phyloP scores from a whole-genome alignment of 2,113 vertebrate genomes.

The Passer montanus region DNA sequence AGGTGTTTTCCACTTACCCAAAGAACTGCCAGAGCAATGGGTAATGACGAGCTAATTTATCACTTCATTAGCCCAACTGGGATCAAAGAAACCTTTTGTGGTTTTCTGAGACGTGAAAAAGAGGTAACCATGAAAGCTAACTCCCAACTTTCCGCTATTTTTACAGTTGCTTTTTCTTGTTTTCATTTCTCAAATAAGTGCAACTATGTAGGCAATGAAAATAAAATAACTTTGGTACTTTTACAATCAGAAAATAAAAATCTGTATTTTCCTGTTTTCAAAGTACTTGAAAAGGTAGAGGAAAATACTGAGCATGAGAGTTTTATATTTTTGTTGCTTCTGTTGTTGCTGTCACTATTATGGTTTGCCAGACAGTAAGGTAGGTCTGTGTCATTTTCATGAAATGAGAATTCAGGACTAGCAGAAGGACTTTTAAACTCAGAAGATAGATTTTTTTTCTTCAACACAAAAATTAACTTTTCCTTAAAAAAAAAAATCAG shows the following conservation, averaged over 20 bases:
- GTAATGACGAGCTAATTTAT: constrained; percentile 22
- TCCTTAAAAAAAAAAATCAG: background rate
- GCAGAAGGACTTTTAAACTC: background rate
- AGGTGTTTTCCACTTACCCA: constrained; percentile 15
- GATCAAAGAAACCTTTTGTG: constrained; percentile 39
- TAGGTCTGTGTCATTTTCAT: background rate
- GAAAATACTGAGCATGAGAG: background rate
- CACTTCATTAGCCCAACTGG: constrained; percentile 27
- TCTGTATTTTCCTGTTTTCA: background rate
- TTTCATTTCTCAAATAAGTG: background rate
- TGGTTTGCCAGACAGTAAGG: background rate
- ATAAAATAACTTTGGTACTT: background rate
- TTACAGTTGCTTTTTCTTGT: constrained; percentile 18
- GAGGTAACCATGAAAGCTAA: constrained; percentile 16
- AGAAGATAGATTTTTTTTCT: background rate
- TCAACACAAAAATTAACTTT: background rate
- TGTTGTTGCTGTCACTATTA: background rate
- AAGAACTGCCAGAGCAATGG: constrained; percentile 13
- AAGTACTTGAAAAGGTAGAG: background rate
- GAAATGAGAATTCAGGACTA: background rate
- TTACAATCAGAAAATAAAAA: background rate
- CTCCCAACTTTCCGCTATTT: background rate
- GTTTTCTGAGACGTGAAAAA: constrained; percentile 39
- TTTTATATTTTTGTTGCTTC: background rate
- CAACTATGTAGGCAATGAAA: background rate